Conservation (phyloP, 1,140 invertebrate species). For the Sitodiplosis mosellana region DNA sequence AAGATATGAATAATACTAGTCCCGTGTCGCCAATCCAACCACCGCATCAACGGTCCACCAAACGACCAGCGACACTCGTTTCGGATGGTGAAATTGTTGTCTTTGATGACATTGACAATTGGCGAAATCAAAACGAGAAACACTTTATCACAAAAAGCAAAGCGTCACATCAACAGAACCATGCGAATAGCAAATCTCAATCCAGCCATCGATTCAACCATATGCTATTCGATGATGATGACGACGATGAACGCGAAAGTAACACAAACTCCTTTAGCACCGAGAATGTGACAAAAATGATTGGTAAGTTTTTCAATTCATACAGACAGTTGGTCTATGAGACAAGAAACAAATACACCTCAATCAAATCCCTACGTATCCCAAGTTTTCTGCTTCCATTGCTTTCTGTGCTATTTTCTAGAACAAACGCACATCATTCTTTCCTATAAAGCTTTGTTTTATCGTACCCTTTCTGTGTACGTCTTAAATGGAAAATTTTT, state of each 20-base stretch:
- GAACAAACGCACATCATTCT: too few species aligned
- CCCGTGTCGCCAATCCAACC: constrained; percentile 14
- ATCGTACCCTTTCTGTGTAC: too few species aligned
- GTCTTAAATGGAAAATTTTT: too few species aligned
- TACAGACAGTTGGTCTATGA: too few species aligned
- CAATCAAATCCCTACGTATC: too few species aligned
- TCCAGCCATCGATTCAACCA: too few species aligned
- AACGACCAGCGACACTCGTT: constrained; percentile 9
- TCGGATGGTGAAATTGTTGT: constrained; percentile 43
- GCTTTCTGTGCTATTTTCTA: too few species aligned
- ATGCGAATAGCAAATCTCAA: background rate
- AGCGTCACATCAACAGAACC: background rate
- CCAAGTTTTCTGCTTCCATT: too few species aligned
- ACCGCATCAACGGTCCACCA: constrained; percentile 9
- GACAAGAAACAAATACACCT: too few species aligned
- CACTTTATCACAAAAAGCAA: background rate
- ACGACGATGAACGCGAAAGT: background rate
- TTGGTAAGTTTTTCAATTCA: background rate
- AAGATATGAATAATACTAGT: constrained; percentile 9
- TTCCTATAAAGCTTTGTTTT: too few species aligned
- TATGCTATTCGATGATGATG: too few species aligned
- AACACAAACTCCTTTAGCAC: background rate
- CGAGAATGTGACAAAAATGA: background rate
- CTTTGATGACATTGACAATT: constrained; percentile 59
- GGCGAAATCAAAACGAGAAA: constrained; percentile 23